A percentile compares a stretch with the other conserved stretches of the same genome.
Conservation (phyloP, 2,113 vertebrate species). For the Acrocephalus kingi region DNA sequence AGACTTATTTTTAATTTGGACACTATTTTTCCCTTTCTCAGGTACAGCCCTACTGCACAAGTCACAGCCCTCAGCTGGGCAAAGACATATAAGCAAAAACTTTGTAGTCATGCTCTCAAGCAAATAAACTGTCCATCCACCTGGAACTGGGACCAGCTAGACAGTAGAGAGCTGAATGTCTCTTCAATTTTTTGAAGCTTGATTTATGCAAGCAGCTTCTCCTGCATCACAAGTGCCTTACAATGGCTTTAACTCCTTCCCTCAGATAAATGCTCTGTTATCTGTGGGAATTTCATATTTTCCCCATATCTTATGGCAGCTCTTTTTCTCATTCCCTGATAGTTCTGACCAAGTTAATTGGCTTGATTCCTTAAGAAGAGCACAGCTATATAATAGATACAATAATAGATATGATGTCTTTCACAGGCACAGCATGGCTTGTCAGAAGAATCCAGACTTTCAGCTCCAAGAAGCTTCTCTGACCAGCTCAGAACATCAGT, state of each 20-base stretch:
- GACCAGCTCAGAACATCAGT: background rate
- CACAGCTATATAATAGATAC: background rate
- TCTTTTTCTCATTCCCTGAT: background rate
- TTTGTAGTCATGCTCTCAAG: background rate
- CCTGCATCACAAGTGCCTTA: background rate
- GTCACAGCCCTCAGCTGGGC: background rate
- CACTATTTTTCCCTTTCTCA: background rate
- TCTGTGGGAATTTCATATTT: background rate
- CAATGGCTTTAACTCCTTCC: background rate
- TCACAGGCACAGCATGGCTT: background rate
- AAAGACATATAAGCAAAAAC: background rate
- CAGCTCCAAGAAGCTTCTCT: background rate
- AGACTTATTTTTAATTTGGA: background rate
- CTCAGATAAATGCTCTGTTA: background rate
- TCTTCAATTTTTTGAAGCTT: background rate
- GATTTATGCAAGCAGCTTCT: background rate
- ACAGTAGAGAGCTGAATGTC: background rate
- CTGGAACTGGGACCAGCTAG: background rate
- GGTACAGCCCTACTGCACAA: background rate
- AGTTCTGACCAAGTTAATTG: background rate
- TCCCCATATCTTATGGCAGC: background rate
- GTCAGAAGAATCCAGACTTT: background rate
- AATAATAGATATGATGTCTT: rapidly evolving
- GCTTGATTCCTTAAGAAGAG: background rate
- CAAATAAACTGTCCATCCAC: background rate